A percentile compares a stretch with the other conserved stretches of the same genome.
Evolutionary conservation across 2,797 vertebrate species (phyloP).

Genomic region (Mus spretus): DNA sequence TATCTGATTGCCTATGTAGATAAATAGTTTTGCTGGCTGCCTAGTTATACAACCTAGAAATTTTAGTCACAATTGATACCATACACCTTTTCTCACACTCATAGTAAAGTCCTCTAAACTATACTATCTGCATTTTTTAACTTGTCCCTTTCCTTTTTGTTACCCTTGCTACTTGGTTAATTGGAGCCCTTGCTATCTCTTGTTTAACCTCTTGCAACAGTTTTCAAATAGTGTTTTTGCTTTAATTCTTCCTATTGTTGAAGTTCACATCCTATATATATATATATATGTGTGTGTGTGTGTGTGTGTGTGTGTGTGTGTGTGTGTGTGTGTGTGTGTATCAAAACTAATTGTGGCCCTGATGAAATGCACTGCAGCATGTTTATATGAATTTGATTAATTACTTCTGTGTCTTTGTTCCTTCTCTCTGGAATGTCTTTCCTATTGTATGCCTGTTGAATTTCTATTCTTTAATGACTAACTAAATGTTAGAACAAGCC

Average conservation of each 20-base stretch:
- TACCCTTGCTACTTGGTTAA: neutral
- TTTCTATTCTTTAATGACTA: neutral
- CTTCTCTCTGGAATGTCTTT: neutral
- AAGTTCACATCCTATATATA: neutral
- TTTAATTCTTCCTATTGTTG: constrained; percentile 49
- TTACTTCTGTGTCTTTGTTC: constrained; percentile 16
- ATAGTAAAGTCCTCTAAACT: neutral
- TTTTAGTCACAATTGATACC: neutral
- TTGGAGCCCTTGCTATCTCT: constrained; percentile 45
- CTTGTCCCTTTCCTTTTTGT: neutral
- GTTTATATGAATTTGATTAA: constrained; percentile 48
- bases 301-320: too few species aligned
- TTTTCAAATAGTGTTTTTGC: constrained; percentile 25
- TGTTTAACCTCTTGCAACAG: neutral
- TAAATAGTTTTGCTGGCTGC: neutral
- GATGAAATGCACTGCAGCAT: neutral
- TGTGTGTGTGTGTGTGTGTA: too few species aligned
- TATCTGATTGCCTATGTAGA: constrained; percentile 4
- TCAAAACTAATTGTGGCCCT: neutral
- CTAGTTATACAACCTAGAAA: constrained; percentile 3
- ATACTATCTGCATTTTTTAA: neutral
- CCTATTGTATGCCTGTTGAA: neutral
- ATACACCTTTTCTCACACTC: neutral
- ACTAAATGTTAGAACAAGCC: constrained; percentile 25
- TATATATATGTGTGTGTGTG: too few species aligned